Conservation (phyloP, 2,113 vertebrate genomes). For the Zingel zingel region DNA sequence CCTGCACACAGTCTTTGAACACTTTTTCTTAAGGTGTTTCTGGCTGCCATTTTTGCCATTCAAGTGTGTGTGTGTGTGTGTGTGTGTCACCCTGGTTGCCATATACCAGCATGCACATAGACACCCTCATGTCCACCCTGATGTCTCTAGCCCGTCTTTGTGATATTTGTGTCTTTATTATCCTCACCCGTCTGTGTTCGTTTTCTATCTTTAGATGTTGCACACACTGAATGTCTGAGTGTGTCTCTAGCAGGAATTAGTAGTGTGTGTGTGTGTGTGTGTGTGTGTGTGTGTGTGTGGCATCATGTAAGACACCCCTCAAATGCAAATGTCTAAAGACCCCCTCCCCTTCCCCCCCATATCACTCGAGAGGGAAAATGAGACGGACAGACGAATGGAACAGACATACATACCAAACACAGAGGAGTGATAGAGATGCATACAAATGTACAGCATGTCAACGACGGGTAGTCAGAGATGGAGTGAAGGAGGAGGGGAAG, state of each 20-base stretch:
- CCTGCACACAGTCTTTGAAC: constrained; percentile 16
- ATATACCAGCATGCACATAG: neutral
- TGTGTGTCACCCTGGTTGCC: constrained; percentile 1
- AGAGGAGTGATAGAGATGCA: constrained; percentile 43
- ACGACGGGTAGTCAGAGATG: constrained; percentile 30
- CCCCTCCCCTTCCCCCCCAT: neutral
- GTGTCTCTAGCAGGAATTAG: neutral
- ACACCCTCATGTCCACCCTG: constrained; percentile 10
- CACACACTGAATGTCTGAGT: constrained; percentile 29
- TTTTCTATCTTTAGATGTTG: constrained; percentile 47
- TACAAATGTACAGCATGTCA: constrained; percentile 50
- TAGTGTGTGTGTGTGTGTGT: neutral
- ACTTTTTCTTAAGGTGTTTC: neutral
- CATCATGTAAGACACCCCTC: constrained; percentile 7
- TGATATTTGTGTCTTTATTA: constrained; percentile 39
- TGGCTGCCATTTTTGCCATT: neutral
- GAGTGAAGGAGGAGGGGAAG: constrained; percentile 14
- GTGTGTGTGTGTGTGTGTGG: neutral
- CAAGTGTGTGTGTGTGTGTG: neutral
- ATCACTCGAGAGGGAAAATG: constrained; percentile 19
- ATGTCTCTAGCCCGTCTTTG: neutral
- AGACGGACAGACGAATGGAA: constrained; percentile 39
- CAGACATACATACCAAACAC: constrained; percentile 30
- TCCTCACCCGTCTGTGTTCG: neutral
- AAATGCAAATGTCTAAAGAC: constrained; percentile 23